A percentile compares a stretch with the other conserved stretches of the same genome.
Conservation (phyloP, 2,113 vertebrate genomes). For the Phodopus roborovskii region DNA sequence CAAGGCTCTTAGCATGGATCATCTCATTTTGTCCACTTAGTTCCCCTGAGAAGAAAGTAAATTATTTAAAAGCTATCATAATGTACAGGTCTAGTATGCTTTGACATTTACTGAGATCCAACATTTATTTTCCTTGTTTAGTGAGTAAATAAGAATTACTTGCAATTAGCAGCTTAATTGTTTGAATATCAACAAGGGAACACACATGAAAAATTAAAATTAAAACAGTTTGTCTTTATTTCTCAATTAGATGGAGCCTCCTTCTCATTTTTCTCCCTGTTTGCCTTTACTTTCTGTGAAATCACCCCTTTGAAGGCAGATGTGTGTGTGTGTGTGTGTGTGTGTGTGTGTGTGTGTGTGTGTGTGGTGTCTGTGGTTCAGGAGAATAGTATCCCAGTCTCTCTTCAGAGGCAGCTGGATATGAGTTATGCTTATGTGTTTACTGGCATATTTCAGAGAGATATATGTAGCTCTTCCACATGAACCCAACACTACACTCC, state of each 20-base stretch:
- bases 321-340: not conserved
- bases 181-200: not conserved
- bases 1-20: not conserved
- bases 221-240: not conserved
- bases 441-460: not conserved
- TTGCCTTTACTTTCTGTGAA: not conserved
- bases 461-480: not conserved
- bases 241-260: not conserved
- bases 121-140: not conserved
- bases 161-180: constrained; percentile 34
- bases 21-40: not conserved
- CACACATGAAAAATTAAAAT: constrained; percentile 29
- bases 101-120: not conserved
- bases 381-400: not conserved
- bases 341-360: not conserved
- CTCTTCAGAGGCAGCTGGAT: not conserved
- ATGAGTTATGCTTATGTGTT: not conserved
- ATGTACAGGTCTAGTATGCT: not conserved
- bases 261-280: not conserved
- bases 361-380: not conserved
- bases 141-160: constrained; percentile 11
- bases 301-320: not conserved
- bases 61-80: not conserved
- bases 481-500: not conserved
- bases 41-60: not conserved